Percentiles rank a stretch among this genome's conserved stretches.
Conservation (phyloP, 2,797 vertebrate species). For the Peromyscus melanophrys region DNA sequence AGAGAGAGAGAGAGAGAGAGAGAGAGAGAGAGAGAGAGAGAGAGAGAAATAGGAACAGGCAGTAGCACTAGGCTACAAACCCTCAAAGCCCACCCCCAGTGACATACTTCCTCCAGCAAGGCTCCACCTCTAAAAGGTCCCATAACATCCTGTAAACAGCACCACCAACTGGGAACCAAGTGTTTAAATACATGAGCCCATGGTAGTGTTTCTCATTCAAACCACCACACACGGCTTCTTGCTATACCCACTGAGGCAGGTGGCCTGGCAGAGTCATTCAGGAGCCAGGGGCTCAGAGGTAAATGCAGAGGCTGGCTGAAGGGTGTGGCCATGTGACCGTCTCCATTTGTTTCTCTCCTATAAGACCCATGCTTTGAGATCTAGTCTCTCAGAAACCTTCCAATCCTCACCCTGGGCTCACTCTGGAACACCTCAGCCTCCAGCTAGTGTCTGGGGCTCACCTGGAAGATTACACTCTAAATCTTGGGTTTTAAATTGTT, state of each 20-base stretch:
- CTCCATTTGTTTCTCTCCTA: background rate
- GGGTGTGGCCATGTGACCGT: background rate
- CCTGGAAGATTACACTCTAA: background rate
- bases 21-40: background rate
- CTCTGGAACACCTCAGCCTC: background rate
- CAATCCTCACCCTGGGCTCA: background rate
- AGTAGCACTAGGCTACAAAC: background rate
- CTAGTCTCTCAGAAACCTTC: background rate
- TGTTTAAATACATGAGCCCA: background rate
- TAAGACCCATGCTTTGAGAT: background rate
- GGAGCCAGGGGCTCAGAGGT: too few relatives aligned
- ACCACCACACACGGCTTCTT: background rate
- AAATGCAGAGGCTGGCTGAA: background rate
- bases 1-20: background rate
- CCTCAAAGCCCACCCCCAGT: background rate
- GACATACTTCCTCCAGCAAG: background rate
- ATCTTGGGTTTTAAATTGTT: background rate
- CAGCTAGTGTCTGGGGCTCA: rapidly evolving
- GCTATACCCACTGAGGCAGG: background rate
- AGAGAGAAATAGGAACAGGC: background rate
- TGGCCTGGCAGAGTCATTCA: background rate
- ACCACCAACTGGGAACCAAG: too few relatives aligned
- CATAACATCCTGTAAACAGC: background rate
- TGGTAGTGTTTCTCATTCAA: background rate
- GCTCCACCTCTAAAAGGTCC: background rate